Base-by-base conservation (phyloP, 2,888 invertebrate genomes). In the Congeria kusceri region DNA sequence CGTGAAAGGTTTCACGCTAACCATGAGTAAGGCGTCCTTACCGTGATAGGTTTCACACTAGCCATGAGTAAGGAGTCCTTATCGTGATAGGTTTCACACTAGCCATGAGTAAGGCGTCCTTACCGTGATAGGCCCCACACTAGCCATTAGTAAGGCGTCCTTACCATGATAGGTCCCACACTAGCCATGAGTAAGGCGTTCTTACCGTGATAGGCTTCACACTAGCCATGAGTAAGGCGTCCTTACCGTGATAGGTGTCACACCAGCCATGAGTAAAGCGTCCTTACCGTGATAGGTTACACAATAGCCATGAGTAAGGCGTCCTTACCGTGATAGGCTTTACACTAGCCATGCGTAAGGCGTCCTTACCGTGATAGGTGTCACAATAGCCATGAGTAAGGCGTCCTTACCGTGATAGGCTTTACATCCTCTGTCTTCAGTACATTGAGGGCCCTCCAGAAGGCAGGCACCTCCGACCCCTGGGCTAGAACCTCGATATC, bases 401-500 rank as follows among this genome's bases (percentile, higher is more conserved):
- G 39, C 15, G 39, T 39, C 28, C 56, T 0, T 66, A 79, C 79
- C 82, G 75, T 78, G 7, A 82, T 27, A 25, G 76, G 59, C 5
- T 68, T 61, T 3, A 82, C 53, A 56, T 77, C 75, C n/a, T 49
- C 62, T 15, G 71, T n/a, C 15, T 56, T 44, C 7, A 68, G 39
- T 1, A 78, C 76, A 62, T 80, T 92, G 25, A 99, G 93, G 27
- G 95, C 94, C 68, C 95, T 94, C 97, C 98, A 98, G 94, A 99
- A 99, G 29, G 96, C 97, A 7, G 94, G 94, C 7, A 96, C 96
- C 91, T 99, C 99, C 73, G 96, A 95, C 0, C 96, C 96, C 93
- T 97, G 97, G 47, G 95, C 94, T 92, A 98, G 96, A 0, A 97
- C 96, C 56, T 97, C 94, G 71, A 99, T 96, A 91, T 98, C 98